A percentile compares a stretch with the other conserved stretches of the same genome.
Evolutionary conservation across 2,888 invertebrate genomes (phyloP).

Genomic region (Aquatica leii): DNA sequence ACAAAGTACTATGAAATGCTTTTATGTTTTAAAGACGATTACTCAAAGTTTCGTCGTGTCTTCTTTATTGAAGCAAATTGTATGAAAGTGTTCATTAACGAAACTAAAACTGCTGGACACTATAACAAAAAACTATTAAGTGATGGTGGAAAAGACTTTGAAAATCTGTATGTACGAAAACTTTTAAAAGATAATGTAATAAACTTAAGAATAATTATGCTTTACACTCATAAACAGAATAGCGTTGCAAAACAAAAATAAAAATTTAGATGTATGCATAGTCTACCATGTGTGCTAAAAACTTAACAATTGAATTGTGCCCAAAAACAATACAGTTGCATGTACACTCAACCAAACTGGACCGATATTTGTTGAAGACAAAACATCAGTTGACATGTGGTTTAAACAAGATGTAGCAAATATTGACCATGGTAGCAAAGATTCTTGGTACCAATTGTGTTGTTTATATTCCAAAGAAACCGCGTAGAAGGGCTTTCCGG

Average conservation of each 20-base stretch:
- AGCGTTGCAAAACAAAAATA: slow-evolving; percentile 31
- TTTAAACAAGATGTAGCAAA: too few species aligned
- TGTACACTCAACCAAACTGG: slow-evolving; percentile 40
- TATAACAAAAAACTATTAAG: slow-evolving; percentile 11
- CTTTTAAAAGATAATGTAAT: too few species aligned
- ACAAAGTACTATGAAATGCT: slow-evolving; percentile 31
- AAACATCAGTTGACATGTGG: slow-evolving; percentile 39
- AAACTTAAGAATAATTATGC: too few species aligned
- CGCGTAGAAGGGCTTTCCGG: too few species aligned
- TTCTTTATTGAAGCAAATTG: slow-evolving; percentile 31
- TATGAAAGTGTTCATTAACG: slow-evolving; percentile 33
- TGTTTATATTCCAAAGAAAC: too few species aligned
- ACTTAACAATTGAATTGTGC: slow-evolving; percentile 13
- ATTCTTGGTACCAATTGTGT: too few species aligned
- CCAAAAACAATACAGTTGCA: slow-evolving; percentile 41
- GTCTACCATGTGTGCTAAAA: not conserved
- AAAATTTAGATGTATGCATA: slow-evolving; percentile 24
- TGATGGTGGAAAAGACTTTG: slow-evolving; percentile 13
- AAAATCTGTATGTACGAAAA: slow-evolving; percentile 15
- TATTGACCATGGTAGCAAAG: too few species aligned
- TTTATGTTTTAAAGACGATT: slow-evolving; percentile 40
- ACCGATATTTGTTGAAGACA: slow-evolving; percentile 22
- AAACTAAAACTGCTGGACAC: slow-evolving; percentile 27
- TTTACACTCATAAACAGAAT: too few species aligned
- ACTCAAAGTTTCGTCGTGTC: too few species aligned